A percentile compares a stretch with the other conserved stretches of the same genome.
Evolutionary conservation across 2,113 vertebrate genomes (phyloP).

Genomic region (Petromus typicus): DNA sequence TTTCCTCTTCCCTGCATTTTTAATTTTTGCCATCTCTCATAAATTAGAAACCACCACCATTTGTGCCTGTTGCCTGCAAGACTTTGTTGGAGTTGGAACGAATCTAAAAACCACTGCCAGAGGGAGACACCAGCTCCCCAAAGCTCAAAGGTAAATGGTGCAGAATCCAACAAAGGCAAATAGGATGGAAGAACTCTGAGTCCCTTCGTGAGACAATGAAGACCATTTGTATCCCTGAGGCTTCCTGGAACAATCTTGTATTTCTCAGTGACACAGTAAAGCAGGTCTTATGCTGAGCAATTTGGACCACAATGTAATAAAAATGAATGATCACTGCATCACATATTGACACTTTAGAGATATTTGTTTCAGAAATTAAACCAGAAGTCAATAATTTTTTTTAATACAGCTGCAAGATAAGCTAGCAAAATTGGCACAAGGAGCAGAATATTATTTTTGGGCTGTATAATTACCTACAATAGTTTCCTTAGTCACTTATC

Average conservation of each 20-base stretch:
- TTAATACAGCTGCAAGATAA: background rate
- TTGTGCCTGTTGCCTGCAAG: background rate
- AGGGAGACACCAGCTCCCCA: background rate
- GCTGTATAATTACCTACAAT: background rate
- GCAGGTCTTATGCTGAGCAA: background rate
- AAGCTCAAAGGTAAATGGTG: background rate
- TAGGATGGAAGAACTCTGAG: background rate
- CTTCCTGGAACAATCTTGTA: background rate
- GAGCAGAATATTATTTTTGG: background rate
- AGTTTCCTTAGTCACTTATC: background rate
- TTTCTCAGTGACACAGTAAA: background rate
- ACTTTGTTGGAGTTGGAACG: background rate
- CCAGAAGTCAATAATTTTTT: background rate
- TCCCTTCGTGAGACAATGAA: background rate
- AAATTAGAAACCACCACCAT: background rate
- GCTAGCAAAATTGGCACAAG: background rate
- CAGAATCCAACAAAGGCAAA: background rate
- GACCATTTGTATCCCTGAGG: background rate
- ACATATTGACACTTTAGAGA: background rate
- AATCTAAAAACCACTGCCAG: background rate
- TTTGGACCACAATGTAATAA: background rate
- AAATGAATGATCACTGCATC: background rate
- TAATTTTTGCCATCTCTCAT: background rate
- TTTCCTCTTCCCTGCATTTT: background rate
- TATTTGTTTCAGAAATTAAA: background rate